Evolutionary conservation across 2,888 invertebrate genomes (phyloP), one percentile per base, ranked within the genome.

Genomic region (Helicoverpa assulta): DNA sequence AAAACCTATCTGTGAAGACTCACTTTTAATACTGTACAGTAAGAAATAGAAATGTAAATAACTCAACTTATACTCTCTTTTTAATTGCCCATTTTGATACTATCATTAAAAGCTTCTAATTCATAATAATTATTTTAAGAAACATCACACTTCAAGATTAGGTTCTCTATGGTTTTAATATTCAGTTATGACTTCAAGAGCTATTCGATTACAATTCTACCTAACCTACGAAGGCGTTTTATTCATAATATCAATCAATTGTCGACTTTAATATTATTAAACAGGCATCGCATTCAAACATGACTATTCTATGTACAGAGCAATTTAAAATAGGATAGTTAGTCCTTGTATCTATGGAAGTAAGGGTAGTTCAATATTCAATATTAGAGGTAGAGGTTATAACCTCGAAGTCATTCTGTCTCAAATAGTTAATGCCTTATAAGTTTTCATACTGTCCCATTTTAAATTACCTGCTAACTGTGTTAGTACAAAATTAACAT

Each of bases 171-270:
- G 19, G 29, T 26, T 33, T n/a, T 33, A 43, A 61, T 70, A 14
- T 37, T 19, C 4, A 40, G 19, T 16, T 33, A 51, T 5, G 12
- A 18, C 56, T 54, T 43, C 33, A 58, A 1, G 19, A 52, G 26
- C 12, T 37, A 40, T 72, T 47, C 58, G 61, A 63, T 47, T 73
- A 70, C 40, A 43, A 47, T 60, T 67, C 56, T 82, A 80, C 58
- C 73, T 82, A 82, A 70, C 43, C 83, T 81, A 81, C 66, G 50
- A 81, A 81, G 81, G 81, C 81, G 70, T 63, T 73, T 80, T 61
- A 70, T 76, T 65, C 26, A 60, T 81, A 76, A 79, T 80, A 82
- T 79, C 72, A 65, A 69, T 63, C 47, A 58, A 63, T 67, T 76
- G 29, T 68, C 37, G 37, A 67, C 55, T 57, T 50, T n/a, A 47